Evolutionary conservation across 2,113 vertebrate species (phyloP).

Genomic region (Rhynchopsitta pachyrhyncha): DNA sequence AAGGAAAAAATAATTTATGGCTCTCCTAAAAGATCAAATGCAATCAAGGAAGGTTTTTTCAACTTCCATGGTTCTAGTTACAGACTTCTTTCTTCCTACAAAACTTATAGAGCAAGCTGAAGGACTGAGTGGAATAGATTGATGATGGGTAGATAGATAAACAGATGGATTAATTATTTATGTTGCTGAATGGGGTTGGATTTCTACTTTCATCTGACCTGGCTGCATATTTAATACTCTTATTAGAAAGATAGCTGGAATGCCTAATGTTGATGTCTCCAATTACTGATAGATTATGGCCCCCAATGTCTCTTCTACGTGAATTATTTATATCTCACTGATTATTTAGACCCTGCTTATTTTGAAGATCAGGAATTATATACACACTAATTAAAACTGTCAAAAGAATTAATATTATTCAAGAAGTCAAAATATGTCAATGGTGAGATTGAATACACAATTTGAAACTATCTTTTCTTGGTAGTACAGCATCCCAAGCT

Average conservation of each 20-base stretch:
- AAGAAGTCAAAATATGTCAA: not conserved
- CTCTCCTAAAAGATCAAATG: not conserved
- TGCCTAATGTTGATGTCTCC: not conserved
- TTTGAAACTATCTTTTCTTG: not conserved
- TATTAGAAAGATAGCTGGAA: not conserved
- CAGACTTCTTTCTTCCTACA: not conserved
- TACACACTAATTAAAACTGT: not conserved
- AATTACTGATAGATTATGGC: not conserved
- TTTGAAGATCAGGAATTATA: constrained; percentile 13
- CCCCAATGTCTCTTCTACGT: not conserved
- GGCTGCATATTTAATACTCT: constrained; percentile 12
- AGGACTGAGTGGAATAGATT: not conserved
- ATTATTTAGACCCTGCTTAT: constrained; percentile 21
- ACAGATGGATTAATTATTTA: constrained; percentile 35
- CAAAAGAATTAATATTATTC: not conserved
- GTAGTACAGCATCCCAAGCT: not conserved
- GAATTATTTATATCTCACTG: constrained; percentile 14
- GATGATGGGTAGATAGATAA: not conserved
- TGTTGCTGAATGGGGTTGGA: not conserved
- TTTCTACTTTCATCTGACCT: not conserved
- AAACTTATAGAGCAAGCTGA: not conserved
- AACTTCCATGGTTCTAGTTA: not conserved
- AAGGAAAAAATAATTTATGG: not conserved
- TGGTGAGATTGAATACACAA: not conserved
- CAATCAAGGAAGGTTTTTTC: not conserved